Base-by-base conservation (phyloP, 2,888 invertebrate genomes). In the Dichetophora obliterata region DNA sequence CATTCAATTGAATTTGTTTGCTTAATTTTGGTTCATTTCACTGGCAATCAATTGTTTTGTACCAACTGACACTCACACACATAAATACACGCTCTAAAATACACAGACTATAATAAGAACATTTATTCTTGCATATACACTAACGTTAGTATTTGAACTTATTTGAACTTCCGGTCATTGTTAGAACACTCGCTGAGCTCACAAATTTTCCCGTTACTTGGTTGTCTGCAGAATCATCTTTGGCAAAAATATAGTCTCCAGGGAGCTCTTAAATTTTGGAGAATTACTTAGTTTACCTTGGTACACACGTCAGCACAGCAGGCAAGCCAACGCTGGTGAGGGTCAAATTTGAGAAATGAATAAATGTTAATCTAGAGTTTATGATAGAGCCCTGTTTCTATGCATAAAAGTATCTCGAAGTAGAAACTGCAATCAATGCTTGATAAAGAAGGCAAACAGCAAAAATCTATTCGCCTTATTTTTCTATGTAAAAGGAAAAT, bases 1-100 rank as follows among this genome's bases (percentile, higher is more conserved):
- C 82, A 84, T 84, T 84, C 84, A 84, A 84, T 84, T 84, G 84
- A 85, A 84, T 85, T 85, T 84, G 85, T 84, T 84, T 84, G 84
- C 85, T 84, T 84, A 83, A 83, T 82, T 83, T 82, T 82, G 85
- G 84, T 84, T 84, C 84, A 84, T 85, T 85, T 85, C 82, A 84
- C 83, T 84, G 82, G 52, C 50, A 75, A 48, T 61, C 61, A 63
- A 57, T 69, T 50, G 61, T 68, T 61, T 61, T 69, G 24, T 63
- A 52, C 59, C 43, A 48, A 22, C 72, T 9, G 77, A 76, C 69
- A 65, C 65, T 66, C 57, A 37, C 61, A 37, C 69, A 72, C 73
- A 52, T 19, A 48, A 48, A 31, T 24, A 22, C 34, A 43, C 54
- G 19, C 48, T 43, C 22, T n/a, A 48, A 37, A 68, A 43, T 19